A percentile compares a stretch with the other conserved stretches of the same genome.
phyloP scores from a whole-genome alignment of 2,888 invertebrate genomes.

The Ophion costatus region DNA sequence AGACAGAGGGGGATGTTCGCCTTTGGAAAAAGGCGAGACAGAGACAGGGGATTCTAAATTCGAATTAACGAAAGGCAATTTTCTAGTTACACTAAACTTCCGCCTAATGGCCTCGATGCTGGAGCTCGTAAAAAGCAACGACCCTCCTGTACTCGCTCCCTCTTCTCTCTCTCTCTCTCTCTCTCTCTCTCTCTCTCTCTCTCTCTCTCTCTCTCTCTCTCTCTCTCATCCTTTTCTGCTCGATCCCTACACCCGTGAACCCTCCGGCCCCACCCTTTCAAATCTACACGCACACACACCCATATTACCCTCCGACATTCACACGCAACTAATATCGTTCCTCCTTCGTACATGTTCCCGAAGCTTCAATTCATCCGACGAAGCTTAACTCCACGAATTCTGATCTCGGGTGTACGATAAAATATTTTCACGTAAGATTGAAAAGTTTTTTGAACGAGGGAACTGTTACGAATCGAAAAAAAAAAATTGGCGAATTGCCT shows the following conservation, averaged over 20 bases:
- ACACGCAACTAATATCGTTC: slow-evolving; percentile 11
- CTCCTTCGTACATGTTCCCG: slow-evolving; percentile 16
- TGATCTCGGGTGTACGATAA: not conserved
- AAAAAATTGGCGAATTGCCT: not conserved
- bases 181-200: not conserved
- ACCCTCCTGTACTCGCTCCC: slow-evolving; percentile 25
- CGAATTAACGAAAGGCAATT: slow-evolving; percentile 70
- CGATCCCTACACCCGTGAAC: not conserved
- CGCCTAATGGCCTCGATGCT: slow-evolving; percentile 70
- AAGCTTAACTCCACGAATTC: not conserved
- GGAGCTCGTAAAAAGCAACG: slow-evolving; percentile 69
- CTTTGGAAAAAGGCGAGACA: slow-evolving; percentile 12
- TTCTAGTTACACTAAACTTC: slow-evolving; percentile 71
- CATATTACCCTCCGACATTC: not conserved
- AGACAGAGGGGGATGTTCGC: slow-evolving; percentile 20
- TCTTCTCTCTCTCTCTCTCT: slow-evolving; percentile 27
- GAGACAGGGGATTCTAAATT: slow-evolving; percentile 64
- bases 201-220: slow-evolving; percentile 10
- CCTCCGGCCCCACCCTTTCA: slow-evolving; percentile 2
- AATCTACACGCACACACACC: slow-evolving; percentile 17
- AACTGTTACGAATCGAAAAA: not conserved
- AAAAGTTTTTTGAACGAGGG: not conserved
- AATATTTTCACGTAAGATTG: not conserved
- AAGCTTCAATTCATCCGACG: slow-evolving; percentile 11
- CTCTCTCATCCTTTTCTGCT: not conserved